phyloP scores from a whole-genome alignment of 1,140 invertebrate genomes.

The Plectrocnemia conspersa region DNA sequence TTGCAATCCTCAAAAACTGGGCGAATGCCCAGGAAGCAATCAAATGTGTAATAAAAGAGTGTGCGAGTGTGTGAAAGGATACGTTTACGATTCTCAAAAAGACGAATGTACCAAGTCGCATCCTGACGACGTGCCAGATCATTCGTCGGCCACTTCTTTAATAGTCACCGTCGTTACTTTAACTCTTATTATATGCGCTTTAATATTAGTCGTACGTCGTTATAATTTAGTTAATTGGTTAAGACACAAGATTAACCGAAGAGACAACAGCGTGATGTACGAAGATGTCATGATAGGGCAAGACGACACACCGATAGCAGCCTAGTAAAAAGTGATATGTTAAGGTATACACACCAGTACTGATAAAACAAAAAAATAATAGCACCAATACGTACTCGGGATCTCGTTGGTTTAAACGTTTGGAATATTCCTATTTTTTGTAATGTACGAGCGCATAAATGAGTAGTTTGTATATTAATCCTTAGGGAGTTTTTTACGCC shows the following conservation, averaged over 20 bases:
- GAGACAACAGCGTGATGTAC: slow-evolving; percentile 47
- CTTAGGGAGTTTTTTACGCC: too few relatives aligned
- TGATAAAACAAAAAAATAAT: background rate
- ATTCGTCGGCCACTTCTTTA: slow-evolving; percentile 39
- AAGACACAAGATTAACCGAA: slow-evolving; percentile 43
- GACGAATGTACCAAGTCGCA: too few relatives aligned
- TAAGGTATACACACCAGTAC: background rate
- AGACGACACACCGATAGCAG: slow-evolving; percentile 48
- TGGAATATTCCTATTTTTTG: too few relatives aligned
- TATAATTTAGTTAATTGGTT: slow-evolving; percentile 48
- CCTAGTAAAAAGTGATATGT: too few relatives aligned
- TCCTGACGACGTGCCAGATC: slow-evolving; percentile 20
- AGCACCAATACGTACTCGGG: slow-evolving; percentile 5
- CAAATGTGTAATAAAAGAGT: too few relatives aligned
- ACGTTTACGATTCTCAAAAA: too few relatives aligned
- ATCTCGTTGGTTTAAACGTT: slow-evolving; percentile 19
- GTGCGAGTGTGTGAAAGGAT: too few relatives aligned
- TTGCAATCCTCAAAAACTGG: too few relatives aligned
- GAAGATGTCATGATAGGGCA: slow-evolving; percentile 53
- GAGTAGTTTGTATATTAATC: slow-evolving; percentile 5
- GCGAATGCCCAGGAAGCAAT: too few relatives aligned
- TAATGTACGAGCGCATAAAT: too few relatives aligned
- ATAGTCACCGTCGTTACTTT: slow-evolving; percentile 45
- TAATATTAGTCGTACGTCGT: slow-evolving; percentile 45
- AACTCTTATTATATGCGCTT: slow-evolving; percentile 42